Conservation (phyloP, 2,797 vertebrate species). For the Gymnocypris eckloni region DNA sequence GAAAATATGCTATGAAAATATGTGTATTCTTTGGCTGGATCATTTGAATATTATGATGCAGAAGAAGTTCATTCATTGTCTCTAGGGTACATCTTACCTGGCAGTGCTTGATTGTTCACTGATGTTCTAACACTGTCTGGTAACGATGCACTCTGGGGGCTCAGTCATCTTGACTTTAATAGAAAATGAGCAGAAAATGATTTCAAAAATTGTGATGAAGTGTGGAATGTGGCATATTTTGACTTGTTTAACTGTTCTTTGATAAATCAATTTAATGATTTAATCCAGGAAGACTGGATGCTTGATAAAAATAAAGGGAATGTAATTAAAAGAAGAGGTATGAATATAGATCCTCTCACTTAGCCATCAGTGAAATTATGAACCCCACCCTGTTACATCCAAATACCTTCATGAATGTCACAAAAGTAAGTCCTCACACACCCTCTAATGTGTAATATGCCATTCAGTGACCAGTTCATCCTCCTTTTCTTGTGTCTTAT, state of each 20-base stretch:
- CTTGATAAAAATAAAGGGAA: not conserved
- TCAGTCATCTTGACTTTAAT: constrained; percentile 55
- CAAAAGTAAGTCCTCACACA: constrained; percentile 44
- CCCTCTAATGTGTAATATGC: constrained; percentile 42
- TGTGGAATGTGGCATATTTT: not conserved
- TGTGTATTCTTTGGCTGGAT: not conserved
- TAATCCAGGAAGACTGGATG: not conserved
- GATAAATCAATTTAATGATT: not conserved
- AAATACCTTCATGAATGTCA: constrained; percentile 55
- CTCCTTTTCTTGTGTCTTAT: constrained; percentile 59
- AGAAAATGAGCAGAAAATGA: not conserved
- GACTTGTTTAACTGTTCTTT: not conserved
- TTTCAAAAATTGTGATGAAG: not conserved
- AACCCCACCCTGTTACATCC: constrained; percentile 53
- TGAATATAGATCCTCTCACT: constrained; percentile 14
- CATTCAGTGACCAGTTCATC: constrained; percentile 56
- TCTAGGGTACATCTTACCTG: constrained; percentile 89
- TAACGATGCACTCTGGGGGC: constrained; percentile 90
- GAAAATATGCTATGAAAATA: constrained; percentile 5
- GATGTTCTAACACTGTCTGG: constrained; percentile 93
- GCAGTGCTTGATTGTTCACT: constrained; percentile 86
- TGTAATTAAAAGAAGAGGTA: not conserved
- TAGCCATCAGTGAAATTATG: constrained; percentile 44
- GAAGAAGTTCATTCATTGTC: constrained; percentile 59
- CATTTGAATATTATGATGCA: constrained; percentile 22